Base-by-base conservation (phyloP, 2,888 invertebrate genomes). In the Colletes collaris region DNA sequence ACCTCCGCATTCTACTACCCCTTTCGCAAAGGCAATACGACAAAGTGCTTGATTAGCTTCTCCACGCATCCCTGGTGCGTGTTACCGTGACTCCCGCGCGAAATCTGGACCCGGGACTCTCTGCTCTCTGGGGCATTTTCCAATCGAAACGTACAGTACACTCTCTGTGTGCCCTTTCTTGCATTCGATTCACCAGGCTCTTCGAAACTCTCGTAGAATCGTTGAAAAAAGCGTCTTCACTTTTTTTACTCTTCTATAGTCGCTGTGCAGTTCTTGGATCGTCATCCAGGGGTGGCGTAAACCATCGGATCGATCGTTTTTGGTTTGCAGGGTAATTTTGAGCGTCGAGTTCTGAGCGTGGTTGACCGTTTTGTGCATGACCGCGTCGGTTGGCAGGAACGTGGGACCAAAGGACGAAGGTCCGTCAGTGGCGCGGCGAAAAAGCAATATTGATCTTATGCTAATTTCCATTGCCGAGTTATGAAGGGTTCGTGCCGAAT, bases 371-470 rank as follows among this genome's bases (percentile, higher is more conserved):
- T 27, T 10, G 35, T 10, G 44, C 11, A 10, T 49, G 3, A 49
- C 11, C 56, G 37, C 13, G 37, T 50, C 37, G 16, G 46, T 16
- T 2, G 11, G 44, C 52, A 46, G 60, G 60, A 56, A 76, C 71
- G 56, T 67, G 74, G 74, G 49, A n/a, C 76, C 71, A 13, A 58
- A 35, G 50, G 35, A 55, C 69, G 65, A 58, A 56, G 81, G 65
- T 76, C 79, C 85, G 83, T 76, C 80, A 76, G 77, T 80, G 85
- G 81, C 63, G 71, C 76, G 79, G 82, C 66, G 89, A 89, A 90
- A 90, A 89, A 89, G 88, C 87, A 89, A 88, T 89, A 90, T 90
- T 86, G 90, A 90, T 90, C 90, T 89, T 89, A 90, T 90, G 90
- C 89, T 90, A 90, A 90, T 90, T 90, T 85, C 53, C 86, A 74